Percentiles rank a stretch among this genome's conserved stretches.
phyloP scores from a whole-genome alignment of 2,113 vertebrate genomes.

The Hystrix brachyura region DNA sequence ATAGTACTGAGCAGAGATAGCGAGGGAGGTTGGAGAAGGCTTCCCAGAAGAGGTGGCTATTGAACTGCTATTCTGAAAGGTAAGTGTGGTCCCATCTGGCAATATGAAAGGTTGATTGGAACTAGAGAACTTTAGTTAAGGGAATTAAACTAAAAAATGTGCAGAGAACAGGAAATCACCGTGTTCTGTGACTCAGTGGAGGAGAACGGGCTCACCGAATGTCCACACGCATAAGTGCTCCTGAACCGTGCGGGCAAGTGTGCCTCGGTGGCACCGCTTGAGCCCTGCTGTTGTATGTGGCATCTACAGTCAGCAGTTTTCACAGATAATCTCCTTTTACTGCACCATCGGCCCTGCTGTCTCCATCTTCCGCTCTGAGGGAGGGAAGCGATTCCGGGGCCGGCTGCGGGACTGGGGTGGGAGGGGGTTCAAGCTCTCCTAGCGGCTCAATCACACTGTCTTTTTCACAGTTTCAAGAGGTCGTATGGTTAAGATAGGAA shows the following conservation, averaged over 20 bases:
- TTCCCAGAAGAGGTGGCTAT: neutral
- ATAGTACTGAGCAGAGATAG: too few relatives aligned
- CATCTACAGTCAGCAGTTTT: conserved; percentile 58
- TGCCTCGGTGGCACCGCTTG: neutral
- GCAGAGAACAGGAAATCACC: conserved; percentile 52
- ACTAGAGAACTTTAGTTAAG: neutral
- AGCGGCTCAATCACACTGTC: conserved; percentile 34
- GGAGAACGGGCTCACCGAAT: conserved; percentile 38
- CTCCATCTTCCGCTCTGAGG: conserved; percentile 38
- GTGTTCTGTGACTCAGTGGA: conserved; percentile 31
- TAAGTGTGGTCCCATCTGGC: neutral
- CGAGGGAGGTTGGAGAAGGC: neutral
- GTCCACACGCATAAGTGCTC: conserved; percentile 6
- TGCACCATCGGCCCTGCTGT: conserved; percentile 39
- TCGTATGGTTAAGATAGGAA: neutral
- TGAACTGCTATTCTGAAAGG: neutral
- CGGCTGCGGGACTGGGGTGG: neutral
- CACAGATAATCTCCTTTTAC: conserved; percentile 72
- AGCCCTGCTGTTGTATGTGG: conserved; percentile 53
- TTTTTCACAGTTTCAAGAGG: conserved; percentile 35
- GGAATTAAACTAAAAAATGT: conserved; percentile 29
- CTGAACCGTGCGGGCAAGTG: neutral
- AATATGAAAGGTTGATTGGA: conserved; percentile 13
- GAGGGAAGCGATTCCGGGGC: conserved; percentile 18
- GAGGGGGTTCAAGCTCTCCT: conserved; percentile 14